phyloP scores from a whole-genome alignment of 2,113 vertebrate species.

The Heterocephalus glaber region DNA sequence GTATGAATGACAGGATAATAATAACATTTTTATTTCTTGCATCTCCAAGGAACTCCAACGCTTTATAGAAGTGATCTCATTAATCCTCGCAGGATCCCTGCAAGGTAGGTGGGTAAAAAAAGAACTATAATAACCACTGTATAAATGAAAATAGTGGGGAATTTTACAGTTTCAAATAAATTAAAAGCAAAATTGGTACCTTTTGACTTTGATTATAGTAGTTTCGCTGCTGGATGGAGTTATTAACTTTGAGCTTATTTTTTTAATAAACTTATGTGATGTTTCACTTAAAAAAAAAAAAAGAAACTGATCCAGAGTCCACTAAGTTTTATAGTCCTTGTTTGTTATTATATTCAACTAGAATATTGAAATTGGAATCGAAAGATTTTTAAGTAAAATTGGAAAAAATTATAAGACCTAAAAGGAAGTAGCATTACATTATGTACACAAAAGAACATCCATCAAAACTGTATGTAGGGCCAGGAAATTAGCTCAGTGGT shows the following conservation, averaged over 20 bases:
- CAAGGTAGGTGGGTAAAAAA: slow-evolving; percentile 54
- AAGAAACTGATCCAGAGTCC: background rate
- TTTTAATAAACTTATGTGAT: slow-evolving; percentile 4
- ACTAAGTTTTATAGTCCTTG: background rate
- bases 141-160: slow-evolving; percentile 64
- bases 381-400: background rate
- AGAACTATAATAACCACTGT: slow-evolving; percentile 58
- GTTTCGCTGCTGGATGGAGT: background rate
- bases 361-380: slow-evolving; percentile 25
- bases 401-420: background rate
- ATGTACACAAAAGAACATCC: background rate
- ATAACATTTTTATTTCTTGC: slow-evolving; percentile 69
- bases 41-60: slow-evolving; percentile 65
- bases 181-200: slow-evolving; percentile 29
- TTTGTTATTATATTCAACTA: background rate
- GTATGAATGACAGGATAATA: slow-evolving; percentile 73
- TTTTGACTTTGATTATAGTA: slow-evolving; percentile 24
- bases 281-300: background rate
- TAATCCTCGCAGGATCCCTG: slow-evolving; percentile 63
- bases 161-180: slow-evolving; percentile 35
- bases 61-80: slow-evolving; percentile 71
- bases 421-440: background rate
- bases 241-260: slow-evolving; percentile 21
- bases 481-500: too few relatives aligned
- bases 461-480: background rate